Evolutionary conservation across 1,140 invertebrate species (phyloP), one percentile per base, ranked within the genome.

Genomic region (Ceratosolen fusciceps): DNA sequence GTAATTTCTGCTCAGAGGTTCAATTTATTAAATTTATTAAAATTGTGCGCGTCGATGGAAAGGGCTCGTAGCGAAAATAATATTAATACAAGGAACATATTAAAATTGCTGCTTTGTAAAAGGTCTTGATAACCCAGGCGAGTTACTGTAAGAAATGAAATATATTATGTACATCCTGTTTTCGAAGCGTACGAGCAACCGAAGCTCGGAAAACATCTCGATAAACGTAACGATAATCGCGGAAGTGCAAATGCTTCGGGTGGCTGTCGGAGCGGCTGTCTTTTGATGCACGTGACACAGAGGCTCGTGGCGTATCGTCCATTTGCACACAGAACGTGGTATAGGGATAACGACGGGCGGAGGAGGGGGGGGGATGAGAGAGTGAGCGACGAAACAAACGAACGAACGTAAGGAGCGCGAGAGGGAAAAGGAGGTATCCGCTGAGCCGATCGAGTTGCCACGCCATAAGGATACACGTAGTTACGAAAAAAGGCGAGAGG

Each of bases 401-500:
- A 19, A 16, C 12, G 3, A 16, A 52, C 12, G 14, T 3, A 21
- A 60, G 24, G 24, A 74, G 31, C 4, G 49, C 49, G 29, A 2
- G 54, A 56, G 24, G 2, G n/a, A 24, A 26, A 24, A 3, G 54
- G 3, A 26, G 21, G 54, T 56, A 56, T 24, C 58, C 58, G 31
- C 16, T n/a, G 58, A 62, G 58, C 14, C 58, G 29, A 34, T 62
- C 58, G 58, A 62, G 58, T 54, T 74, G 47, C 37, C 60, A 14
- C 19, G 43, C 65, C 67, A 62, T 74, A 67, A 67, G 65, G 37
- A 67, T 67, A 67, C 49, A 19, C 49, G 49, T 3, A n/a, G n/a
- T 14, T 52, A 52, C 14, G 29, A 60, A 60, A 60, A 31, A 60
- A 60, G 24, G 9, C 56, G n/a, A 60, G 56, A 24, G 12, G 21